These are phyloP conservation scores for Calyptomena viridis DNA, from an alignment of 2,113 vertebrate species.

Conservation along the genomic window DNA sequence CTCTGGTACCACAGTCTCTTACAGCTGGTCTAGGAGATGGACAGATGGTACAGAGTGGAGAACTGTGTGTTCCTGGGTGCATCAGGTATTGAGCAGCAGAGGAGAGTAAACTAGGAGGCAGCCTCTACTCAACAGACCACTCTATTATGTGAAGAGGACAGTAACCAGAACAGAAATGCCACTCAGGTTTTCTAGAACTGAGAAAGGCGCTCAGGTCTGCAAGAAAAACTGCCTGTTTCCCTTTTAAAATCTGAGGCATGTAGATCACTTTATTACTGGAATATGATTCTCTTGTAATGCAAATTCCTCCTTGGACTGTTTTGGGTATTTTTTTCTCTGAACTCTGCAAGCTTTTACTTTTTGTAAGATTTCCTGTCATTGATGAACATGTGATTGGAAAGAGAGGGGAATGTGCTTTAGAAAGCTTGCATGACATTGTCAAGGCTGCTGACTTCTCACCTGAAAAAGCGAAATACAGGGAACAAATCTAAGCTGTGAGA, in stretches of 20 bases:
- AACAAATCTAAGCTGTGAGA: neutral
- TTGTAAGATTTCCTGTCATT: neutral
- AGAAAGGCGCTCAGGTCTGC: neutral
- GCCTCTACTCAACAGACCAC: fast-evolving
- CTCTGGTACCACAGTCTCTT: neutral
- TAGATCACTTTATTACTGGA: neutral
- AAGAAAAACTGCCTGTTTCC: neutral
- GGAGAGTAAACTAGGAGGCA: neutral
- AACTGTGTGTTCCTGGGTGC: neutral
- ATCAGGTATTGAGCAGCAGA: neutral
- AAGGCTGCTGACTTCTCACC: neutral
- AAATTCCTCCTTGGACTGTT: neutral
- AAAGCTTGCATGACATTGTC: neutral
- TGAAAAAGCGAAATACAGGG: neutral
- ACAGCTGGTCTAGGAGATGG: neutral
- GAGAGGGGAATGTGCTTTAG: neutral
- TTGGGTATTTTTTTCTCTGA: neutral
- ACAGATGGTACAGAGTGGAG: neutral
- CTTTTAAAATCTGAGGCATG: neutral
- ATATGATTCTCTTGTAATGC: neutral
- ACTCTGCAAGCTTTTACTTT: neutral
- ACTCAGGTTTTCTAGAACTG: neutral
- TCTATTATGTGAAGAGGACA: neutral
- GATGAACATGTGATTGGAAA: neutral
- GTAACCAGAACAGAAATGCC: neutral